Base-by-base conservation (phyloP, 2,888 invertebrate genomes). In the Drosophila pseudotalamancana region DNA sequence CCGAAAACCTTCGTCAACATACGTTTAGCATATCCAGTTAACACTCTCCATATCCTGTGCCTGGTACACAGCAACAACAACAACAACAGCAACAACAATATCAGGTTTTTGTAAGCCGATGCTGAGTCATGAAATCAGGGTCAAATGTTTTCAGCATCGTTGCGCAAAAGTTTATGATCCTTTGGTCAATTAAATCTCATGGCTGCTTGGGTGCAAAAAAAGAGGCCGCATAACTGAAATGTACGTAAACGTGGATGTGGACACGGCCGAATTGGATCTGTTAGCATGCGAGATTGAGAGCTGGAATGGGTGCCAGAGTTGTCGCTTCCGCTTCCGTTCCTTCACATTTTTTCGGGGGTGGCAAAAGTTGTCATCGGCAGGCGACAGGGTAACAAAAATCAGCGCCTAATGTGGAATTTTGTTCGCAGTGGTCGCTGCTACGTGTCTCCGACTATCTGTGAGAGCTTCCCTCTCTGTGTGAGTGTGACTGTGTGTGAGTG, bases 131-230 rank as follows among this genome's bases (percentile, higher is more conserved):
- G 83, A 86, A 89, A 89, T 90, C 89, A 89, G 89, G 85, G 89
- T 90, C 89, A 88, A 89, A 89, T 84, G 83, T 77, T 89, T 88
- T 88, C 84, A 79, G 88, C 88, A 79, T 90, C 87, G 90, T 88
- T 88, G 89, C 72, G 71, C 85, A 84, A 81, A 87, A 88, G 78
- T 89, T 90, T 89, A 90, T 88, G 89, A 89, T 89, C 79, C 89
- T 86, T 84, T 86, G 88, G 89, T 91, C 90, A 91, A 90, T 91
- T 91, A 90, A 90, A 89, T 89, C 89, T 88, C 88, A 79, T 81
- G 65, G 54, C 51, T 56, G 55, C 42, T 60, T 53, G 46, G 53
- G 63, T 68, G 59, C 66, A 40, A 60, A 51, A 65, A 60, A 60
- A 50, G 35, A 50, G 12, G 9, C 29, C 9, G 37, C 57, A 77